Conservation (phyloP, 2,797 vertebrate species). For the Spinus olivaceus region DNA sequence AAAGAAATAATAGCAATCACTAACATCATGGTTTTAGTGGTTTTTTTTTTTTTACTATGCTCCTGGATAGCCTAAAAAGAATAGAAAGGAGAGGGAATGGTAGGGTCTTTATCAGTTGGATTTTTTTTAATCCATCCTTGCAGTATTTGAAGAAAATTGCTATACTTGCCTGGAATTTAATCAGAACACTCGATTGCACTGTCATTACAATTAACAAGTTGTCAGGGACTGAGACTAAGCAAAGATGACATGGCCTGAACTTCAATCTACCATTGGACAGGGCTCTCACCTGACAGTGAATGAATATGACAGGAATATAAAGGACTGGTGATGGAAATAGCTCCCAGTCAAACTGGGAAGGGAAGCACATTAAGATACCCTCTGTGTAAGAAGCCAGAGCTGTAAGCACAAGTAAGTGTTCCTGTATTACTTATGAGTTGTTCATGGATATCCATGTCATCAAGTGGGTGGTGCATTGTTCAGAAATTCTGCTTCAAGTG, state of each 20-base stretch:
- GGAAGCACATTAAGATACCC: not conserved
- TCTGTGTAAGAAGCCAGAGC: not conserved
- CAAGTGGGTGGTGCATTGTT: rapidly evolving
- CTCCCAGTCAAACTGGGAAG: not conserved
- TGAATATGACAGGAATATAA: not conserved
- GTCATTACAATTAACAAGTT: not conserved
- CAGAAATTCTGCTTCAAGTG: not conserved
- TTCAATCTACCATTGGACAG: not conserved
- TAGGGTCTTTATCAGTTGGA: not conserved
- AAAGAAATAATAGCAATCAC: not conserved
- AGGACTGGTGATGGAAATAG: not conserved
- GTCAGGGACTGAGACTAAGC: not conserved
- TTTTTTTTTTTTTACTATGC: rapidly evolving
- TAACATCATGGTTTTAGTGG: not conserved
- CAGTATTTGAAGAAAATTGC: not conserved
- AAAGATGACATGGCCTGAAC: not conserved
- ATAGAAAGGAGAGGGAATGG: not conserved
- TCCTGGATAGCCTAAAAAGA: not conserved
- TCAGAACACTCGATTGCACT: not conserved
- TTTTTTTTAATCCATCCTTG: not conserved
- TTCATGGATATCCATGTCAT: not conserved
- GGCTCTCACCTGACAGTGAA: not conserved
- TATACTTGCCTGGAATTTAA: not conserved
- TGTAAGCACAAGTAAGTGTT: not conserved
- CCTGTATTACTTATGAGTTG: not conserved